phyloP scores from a whole-genome alignment of 2,797 vertebrate species.

The Heteromormyrus szaboi region DNA sequence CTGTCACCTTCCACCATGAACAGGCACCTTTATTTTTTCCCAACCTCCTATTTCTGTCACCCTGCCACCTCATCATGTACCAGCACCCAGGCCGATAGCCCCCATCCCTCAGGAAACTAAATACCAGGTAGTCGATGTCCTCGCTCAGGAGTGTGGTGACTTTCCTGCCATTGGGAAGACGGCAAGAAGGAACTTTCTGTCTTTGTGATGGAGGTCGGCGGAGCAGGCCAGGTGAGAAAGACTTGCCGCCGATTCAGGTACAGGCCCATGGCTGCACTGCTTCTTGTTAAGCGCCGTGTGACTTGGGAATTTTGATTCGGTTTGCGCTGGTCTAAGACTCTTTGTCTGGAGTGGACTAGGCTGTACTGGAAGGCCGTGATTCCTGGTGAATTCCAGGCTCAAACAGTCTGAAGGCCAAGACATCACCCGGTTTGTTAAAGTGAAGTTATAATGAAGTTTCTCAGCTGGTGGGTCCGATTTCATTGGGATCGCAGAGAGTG shows the following conservation, averaged over 20 bases:
- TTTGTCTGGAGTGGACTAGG: constrained; percentile 51
- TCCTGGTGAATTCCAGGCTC: background rate
- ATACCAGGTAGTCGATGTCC: constrained; percentile 46
- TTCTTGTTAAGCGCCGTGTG: constrained; percentile 34
- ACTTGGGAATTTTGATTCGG: constrained; percentile 50
- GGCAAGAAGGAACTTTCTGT: constrained; percentile 30
- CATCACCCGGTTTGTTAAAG: background rate
- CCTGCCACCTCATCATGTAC: constrained; percentile 31
- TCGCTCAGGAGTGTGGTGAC: background rate
- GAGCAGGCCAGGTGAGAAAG: background rate
- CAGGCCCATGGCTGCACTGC: background rate
- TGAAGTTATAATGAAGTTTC: background rate
- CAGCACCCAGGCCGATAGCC: constrained; percentile 51
- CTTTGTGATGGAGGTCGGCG: background rate
- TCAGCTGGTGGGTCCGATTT: background rate
- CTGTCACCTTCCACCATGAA: background rate
- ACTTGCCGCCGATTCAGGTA: background rate
- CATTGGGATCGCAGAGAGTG: background rate
- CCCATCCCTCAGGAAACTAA: constrained; percentile 48
- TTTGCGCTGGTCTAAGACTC: constrained; percentile 40
- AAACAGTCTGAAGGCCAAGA: background rate
- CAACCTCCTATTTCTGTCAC: constrained; percentile 59
- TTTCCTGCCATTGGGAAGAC: background rate
- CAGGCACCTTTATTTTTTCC: constrained; percentile 41
- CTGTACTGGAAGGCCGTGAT: constrained; percentile 54